Base-by-base conservation (phyloP, 1,140 invertebrate genomes). In the Brachionus koreanus region DNA sequence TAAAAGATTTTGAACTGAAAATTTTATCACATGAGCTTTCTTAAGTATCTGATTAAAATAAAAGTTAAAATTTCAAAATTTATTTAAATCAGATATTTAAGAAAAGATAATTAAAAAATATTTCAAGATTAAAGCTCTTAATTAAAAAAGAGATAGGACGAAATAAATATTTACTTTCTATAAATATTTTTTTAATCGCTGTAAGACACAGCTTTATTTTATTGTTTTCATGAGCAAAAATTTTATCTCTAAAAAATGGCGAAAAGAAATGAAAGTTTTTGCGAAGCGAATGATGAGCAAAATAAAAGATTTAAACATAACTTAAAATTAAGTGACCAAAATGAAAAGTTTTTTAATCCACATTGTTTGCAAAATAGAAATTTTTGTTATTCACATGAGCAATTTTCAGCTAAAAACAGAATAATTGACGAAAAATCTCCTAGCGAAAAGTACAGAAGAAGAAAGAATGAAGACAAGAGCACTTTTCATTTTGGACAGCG, bases 401-500 rank as follows among this genome's bases (percentile, higher is more conserved):
- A 46, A 16, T 46, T 46, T 63, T 63, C 57, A 10, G 25, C 25
- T 3, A 63, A 63, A 63, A 63, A 63, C 25, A 23, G 57, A 63
- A 63, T 25, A 6, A 25, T 63, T 23, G 19, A 63, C 57, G 16
- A 63, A 63, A 23, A 29, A 23, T 25, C 57, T 10, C 5, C 57
- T 9, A 6, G 57, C 19, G 57, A 63, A 63, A 63, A 63, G 16
- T 63, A 63, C 57, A 63, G 57, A 63, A 23, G 57, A 23, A 23
- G 57, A 25, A 63, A 63, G 23, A 63, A 63, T 16, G 57, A 63
- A 63, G 57, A 63, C 57, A 63, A 63, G 12, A 63, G 57, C 57
- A 63, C 57, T 25, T 63, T 63, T 63, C 57, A 63, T 63, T 63
- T 63, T 63, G 57, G 57, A 5, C 57, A 63, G 25, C 19, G 57